These are phyloP conservation scores for Cyprinella venusta DNA, from an alignment of 2,797 vertebrate species.

Conservation along the genomic window DNA sequence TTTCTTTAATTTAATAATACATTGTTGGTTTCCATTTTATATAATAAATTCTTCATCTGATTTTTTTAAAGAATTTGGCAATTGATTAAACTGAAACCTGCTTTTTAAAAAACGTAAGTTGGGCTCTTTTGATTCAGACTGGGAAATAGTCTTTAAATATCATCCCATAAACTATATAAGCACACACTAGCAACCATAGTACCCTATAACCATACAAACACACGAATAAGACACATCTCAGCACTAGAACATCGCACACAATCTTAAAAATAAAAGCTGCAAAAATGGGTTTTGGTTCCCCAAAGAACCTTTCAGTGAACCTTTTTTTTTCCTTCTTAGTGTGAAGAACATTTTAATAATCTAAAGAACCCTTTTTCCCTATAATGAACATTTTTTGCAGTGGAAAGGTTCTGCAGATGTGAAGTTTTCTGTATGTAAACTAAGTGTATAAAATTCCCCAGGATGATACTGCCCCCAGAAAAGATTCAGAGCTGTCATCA, in stretches of 20 bases:
- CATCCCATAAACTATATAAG: no score
- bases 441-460: not conserved
- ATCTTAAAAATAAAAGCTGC: not conserved
- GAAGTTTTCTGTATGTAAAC: not conserved
- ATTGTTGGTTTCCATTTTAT: not conserved
- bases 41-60: not conserved
- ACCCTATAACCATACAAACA: no score
- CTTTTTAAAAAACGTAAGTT: no score
- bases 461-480: not conserved
- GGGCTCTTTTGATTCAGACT: no score
- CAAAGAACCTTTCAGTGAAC: not conserved
- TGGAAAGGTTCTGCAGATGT: not conserved
- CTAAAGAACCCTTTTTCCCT: not conserved
- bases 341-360: not conserved
- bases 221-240: no score
- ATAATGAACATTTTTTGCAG: not conserved
- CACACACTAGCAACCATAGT: no score
- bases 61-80: not conserved
- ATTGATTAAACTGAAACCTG: not conserved
- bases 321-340: not conserved
- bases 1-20: not conserved
- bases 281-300: not conserved
- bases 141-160: no score
- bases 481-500: slow-evolving; percentile 37
- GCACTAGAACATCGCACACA: no score